These are phyloP conservation scores for Dexiosoma caninum DNA, from an alignment of 2,888 invertebrate genomes.

Conservation along the genomic window DNA sequence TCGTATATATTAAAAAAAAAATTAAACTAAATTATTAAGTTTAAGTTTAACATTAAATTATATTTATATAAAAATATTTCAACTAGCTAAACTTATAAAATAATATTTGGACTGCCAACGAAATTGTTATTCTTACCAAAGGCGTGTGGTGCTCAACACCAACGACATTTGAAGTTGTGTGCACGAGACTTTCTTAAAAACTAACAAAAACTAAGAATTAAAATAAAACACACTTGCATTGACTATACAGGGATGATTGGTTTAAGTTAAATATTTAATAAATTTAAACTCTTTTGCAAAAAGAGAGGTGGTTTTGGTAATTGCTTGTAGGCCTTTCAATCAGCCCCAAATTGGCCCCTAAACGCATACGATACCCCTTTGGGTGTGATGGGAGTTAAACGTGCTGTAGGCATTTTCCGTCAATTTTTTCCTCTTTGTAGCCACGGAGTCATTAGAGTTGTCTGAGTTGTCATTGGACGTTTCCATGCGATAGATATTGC, in stretches of 20 bases:
- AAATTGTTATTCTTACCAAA: constrained; percentile 11
- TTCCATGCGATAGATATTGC: constrained; percentile 73
- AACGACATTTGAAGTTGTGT: not conserved
- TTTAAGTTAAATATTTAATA: constrained; percentile 6
- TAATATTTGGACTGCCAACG: constrained; percentile 58
- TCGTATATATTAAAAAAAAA: too few relatives aligned
- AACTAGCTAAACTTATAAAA: constrained; percentile 45
- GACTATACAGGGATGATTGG: constrained; percentile 52
- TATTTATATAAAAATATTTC: constrained; percentile 1
- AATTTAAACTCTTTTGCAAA: not conserved
- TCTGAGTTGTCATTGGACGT: constrained; percentile 47
- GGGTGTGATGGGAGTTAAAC: constrained; percentile 46
- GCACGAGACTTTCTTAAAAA: not conserved
- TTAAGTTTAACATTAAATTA: too few relatives aligned
- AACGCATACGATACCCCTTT: constrained; percentile 58
- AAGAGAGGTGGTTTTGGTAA: constrained; percentile 53
- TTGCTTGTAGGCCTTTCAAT: not conserved
- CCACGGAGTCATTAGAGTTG: constrained; percentile 49
- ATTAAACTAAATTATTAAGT: too few relatives aligned
- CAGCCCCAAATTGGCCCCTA: not conserved
- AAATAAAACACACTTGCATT: constrained; percentile 46
- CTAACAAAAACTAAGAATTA: not conserved
- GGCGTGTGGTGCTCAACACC: not conserved
- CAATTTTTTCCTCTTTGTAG: constrained; percentile 49
- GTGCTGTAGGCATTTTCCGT: constrained; percentile 31